phyloP scores from a whole-genome alignment of 2,888 invertebrate species.

The Strigamia maritima region DNA sequence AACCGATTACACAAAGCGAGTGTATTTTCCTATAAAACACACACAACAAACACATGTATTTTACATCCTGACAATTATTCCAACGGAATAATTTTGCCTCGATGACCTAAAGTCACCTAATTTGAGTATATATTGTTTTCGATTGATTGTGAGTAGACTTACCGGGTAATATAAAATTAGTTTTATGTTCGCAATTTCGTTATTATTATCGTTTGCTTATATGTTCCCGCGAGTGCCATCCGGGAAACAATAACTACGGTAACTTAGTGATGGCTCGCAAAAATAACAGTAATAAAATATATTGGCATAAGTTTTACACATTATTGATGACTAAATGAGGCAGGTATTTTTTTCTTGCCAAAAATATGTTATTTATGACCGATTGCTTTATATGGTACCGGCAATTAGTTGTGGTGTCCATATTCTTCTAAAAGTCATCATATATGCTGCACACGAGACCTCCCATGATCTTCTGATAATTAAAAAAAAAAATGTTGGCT shows the following conservation, averaged over 20 bases:
- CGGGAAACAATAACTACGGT: background rate
- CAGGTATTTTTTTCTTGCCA: background rate
- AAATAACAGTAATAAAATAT: background rate
- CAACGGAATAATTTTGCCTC: too few species aligned
- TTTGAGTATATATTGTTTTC: too few species aligned
- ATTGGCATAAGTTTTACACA: background rate
- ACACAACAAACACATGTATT: too few species aligned
- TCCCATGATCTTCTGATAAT: background rate
- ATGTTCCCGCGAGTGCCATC: background rate
- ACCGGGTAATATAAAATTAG: background rate
- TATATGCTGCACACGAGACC: background rate
- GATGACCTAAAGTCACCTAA: too few species aligned
- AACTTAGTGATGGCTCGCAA: background rate
- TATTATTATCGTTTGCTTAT: background rate
- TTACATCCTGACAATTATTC: too few species aligned
- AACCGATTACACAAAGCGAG: too few species aligned
- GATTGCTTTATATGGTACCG: background rate
- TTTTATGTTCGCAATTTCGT: background rate
- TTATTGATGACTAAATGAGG: background rate
- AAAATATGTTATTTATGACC: background rate
- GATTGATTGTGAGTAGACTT: background rate
- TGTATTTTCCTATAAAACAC: too few species aligned
- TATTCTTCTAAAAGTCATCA: background rate
- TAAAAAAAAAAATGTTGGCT: background rate
- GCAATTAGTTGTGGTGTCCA: background rate